Evolutionary conservation across 2,888 invertebrate genomes (phyloP), one percentile per base, ranked within the genome.

Genomic region (Drosophila helvetica): DNA sequence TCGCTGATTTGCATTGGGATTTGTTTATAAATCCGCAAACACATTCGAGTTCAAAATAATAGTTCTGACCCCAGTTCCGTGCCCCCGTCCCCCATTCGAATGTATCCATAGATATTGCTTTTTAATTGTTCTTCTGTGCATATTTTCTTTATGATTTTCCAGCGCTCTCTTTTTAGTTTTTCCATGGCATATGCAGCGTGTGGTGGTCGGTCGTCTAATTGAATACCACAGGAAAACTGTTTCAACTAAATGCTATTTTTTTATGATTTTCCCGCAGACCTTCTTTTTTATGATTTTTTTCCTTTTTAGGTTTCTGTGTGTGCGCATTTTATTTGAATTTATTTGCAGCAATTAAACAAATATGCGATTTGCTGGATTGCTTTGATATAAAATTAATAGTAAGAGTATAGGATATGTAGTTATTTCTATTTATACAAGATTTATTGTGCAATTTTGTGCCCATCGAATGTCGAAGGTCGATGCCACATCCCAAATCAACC

Each of bases 11-110:
- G 74, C 86, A 85, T 70, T 74, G 33, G 86, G 80, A 82, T 88
- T 83, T 83, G 74, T 85, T 77, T 79, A 86, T 86, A 86, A 88
- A 88, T 84, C 81, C 67, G 81, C 73, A 75, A 62, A 68, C 68
- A 53, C 62, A 71, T 43, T 42, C 38, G 18, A 42, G 45, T 42
- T 70, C 78, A 70, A 84, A 84, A 85, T 83, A 88, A 84, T 86
- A 75, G 80, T 71, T 75, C 71, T 71, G 64, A 56, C 54, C 74
- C 46, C 15, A n/a, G n/a, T n/a, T n/a, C 19, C 27, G 1, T n/a
- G n/a, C n/a, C 25, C 25, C 12, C 4, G 6, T 12, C 10, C 38
- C 15, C 18, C 33, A 46, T 59, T 52, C 55, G 56, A 30, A 55
- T 57, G 52, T 30, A 47, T 54, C 30, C 42, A 55, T 60, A 68